A percentile compares a stretch with the other conserved stretches of the same genome.
Conservation (phyloP, 2,797 vertebrate species). For the Hemibagrus guttatus region DNA sequence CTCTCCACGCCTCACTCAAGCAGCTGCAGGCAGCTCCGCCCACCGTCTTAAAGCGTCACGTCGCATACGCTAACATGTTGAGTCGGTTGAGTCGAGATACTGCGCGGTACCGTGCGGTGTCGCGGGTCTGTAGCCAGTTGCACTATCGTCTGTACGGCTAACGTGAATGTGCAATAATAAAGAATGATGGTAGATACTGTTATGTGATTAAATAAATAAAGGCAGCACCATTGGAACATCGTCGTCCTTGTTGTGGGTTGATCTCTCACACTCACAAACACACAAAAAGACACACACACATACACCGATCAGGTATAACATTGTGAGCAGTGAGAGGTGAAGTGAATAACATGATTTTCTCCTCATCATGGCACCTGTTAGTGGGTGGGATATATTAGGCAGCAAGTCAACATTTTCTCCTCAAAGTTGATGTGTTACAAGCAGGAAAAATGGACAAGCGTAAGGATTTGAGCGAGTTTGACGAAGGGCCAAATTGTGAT, state of each 20-base stretch:
- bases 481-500: no score
- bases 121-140: conserved; percentile 75
- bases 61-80: conserved; percentile 35
- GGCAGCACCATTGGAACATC: conserved; percentile 68
- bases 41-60: conserved; percentile 46
- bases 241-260: not conserved
- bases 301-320: not conserved
- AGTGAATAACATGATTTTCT: no score
- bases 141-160: conserved; percentile 82
- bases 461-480: no score
- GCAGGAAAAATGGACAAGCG: no score
- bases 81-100: conserved; percentile 40
- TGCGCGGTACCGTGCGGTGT: conserved; percentile 78
- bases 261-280: not conserved
- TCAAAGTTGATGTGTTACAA: no score
- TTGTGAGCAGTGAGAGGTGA: no score
- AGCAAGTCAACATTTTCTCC: no score
- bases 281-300: conserved; percentile 7
- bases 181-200: conserved; percentile 79
- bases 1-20: conserved; percentile 50
- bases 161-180: conserved; percentile 82
- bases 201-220: conserved; percentile 77
- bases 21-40: conserved; percentile 82
- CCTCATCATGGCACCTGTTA: no score
- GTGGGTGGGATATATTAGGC: no score